These are phyloP conservation scores for Actias luna DNA, from an alignment of 2,888 invertebrate genomes.

Conservation along the genomic window DNA sequence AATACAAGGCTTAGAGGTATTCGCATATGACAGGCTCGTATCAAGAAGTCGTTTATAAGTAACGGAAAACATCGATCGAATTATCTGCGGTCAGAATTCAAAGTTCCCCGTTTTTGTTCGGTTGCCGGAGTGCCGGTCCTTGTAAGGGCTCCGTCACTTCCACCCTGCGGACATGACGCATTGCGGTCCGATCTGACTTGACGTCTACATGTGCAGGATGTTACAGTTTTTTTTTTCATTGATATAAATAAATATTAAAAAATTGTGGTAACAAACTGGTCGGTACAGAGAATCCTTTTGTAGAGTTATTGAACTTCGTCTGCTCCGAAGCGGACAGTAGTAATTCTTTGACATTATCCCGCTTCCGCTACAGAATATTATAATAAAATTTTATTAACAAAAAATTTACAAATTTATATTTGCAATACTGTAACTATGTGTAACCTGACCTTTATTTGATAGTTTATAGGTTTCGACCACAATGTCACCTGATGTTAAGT, in stretches of 20 bases:
- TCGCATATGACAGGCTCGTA: too few species aligned
- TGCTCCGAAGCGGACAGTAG: not conserved
- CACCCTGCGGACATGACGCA: slow-evolving; percentile 36
- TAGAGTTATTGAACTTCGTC: not conserved
- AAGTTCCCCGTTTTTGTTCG: slow-evolving; percentile 18
- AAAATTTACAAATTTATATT: too few species aligned
- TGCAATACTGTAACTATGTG: too few species aligned
- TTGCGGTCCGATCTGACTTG: slow-evolving; percentile 27
- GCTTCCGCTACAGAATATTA: too few species aligned
- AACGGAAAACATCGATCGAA: not conserved
- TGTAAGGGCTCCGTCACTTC: slow-evolving; percentile 48
- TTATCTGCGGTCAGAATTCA: not conserved
- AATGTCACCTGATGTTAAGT: too few species aligned
- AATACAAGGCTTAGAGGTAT: too few species aligned
- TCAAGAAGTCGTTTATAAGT: too few species aligned
- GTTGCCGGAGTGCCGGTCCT: slow-evolving; percentile 17
- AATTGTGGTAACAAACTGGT: not conserved
- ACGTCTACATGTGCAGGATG: slow-evolving; percentile 19
- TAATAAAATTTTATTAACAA: too few species aligned
- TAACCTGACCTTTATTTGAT: too few species aligned
- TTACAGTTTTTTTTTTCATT: not conserved
- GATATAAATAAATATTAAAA: not conserved
- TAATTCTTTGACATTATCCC: not conserved
- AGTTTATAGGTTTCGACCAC: too few species aligned
- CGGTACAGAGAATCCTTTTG: not conserved